A percentile compares a stretch with the other conserved stretches of the same genome.
Evolutionary conservation across 2,888 invertebrate species (phyloP).

Genomic region (Penaeus monodon): DNA sequence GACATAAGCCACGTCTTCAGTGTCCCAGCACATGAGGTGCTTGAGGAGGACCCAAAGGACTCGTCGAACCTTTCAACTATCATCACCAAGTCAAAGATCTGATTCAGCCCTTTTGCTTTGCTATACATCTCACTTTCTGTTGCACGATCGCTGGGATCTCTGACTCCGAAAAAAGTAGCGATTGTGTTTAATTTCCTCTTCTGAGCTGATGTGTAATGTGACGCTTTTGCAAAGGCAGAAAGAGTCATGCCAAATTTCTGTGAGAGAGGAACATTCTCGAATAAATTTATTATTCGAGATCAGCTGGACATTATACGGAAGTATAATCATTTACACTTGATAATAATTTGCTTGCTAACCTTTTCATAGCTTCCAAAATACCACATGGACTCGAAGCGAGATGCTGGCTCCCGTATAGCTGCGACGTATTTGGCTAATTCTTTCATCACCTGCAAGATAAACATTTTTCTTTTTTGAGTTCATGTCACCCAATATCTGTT

Average conservation of each 20-base stretch:
- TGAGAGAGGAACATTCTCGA: too few species aligned
- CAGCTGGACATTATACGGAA: too few species aligned
- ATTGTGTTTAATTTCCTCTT: too few species aligned
- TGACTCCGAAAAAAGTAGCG: too few species aligned
- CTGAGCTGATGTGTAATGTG: too few species aligned
- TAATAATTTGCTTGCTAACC: not conserved
- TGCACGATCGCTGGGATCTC: too few species aligned
- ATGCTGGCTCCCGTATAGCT: slow-evolving; percentile 67
- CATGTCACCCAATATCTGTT: too few species aligned
- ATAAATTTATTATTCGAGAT: not conserved
- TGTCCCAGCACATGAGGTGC: slow-evolving; percentile 67
- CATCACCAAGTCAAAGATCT: slow-evolving; percentile 68
- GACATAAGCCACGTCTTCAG: slow-evolving; percentile 67
- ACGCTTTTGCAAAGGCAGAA: too few species aligned
- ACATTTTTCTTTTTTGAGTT: not conserved
- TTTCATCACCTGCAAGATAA: slow-evolving; percentile 63
- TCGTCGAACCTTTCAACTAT: slow-evolving; percentile 68
- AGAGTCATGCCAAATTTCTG: too few species aligned
- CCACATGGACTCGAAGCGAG: slow-evolving; percentile 67
- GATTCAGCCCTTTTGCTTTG: slow-evolving; percentile 65
- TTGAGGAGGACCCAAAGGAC: slow-evolving; percentile 68
- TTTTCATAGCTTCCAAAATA: slow-evolving; percentile 66
- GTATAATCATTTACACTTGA: too few species aligned
- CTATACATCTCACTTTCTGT: too few species aligned
- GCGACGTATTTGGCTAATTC: slow-evolving; percentile 66